A percentile compares a stretch with the other conserved stretches of the same genome.
phyloP scores from a whole-genome alignment of 1,140 invertebrate species.

The Zaprionus gabonicus region DNA sequence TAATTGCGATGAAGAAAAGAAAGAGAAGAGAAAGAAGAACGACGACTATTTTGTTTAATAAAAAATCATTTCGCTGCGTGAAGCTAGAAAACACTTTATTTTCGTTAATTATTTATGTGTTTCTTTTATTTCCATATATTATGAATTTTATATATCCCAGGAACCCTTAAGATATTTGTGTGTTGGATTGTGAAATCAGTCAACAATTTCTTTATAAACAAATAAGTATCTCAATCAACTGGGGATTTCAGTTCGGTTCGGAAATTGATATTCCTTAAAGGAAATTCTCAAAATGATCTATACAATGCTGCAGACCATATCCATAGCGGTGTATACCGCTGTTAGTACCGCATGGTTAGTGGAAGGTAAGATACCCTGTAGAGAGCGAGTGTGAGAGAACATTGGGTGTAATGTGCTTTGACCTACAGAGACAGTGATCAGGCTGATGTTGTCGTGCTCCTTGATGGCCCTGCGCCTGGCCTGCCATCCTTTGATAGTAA shows the following conservation, averaged over 20 bases:
- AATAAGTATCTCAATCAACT: not conserved
- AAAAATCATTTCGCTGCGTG: constrained; percentile 63
- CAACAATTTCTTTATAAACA: not conserved
- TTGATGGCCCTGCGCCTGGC: constrained; percentile 41
- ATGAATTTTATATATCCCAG: constrained; percentile 1
- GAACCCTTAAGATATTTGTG: not conserved
- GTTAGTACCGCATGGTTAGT: constrained; percentile 49
- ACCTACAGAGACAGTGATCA: constrained; percentile 53
- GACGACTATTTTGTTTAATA: constrained; percentile 79
- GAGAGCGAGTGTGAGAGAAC: too few species aligned
- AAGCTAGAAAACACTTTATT: constrained; percentile 58
- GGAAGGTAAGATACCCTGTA: constrained; percentile 47
- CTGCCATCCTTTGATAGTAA: constrained; percentile 61
- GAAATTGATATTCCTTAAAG: not conserved
- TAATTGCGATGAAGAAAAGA: constrained; percentile 51
- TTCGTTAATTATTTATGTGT: not conserved
- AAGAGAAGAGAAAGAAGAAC: constrained; percentile 45
- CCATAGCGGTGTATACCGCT: constrained; percentile 35
- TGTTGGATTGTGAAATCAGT: constrained; percentile 2
- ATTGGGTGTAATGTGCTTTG: not conserved
- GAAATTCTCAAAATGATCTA: constrained; percentile 51
- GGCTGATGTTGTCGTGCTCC: constrained; percentile 61
- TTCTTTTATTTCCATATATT: constrained; percentile 9
- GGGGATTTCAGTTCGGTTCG: not conserved
- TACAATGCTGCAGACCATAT: constrained; percentile 46